Conservation (phyloP, 2,113 vertebrate species). For the Carassius gibelio region DNA sequence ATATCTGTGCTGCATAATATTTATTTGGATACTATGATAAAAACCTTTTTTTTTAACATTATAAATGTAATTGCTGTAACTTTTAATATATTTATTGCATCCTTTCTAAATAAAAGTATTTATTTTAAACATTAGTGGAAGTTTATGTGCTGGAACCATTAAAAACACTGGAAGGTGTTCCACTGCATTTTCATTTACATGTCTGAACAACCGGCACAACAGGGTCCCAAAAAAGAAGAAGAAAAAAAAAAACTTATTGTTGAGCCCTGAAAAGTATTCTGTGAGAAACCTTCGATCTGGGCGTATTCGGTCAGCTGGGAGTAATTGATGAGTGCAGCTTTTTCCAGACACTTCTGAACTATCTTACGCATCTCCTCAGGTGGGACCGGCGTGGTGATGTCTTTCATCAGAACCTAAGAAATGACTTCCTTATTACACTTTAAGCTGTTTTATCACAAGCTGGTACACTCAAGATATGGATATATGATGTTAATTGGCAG, state of each 20-base stretch:
- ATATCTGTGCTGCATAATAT: too few species aligned
- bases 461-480: background rate
- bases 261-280: background rate
- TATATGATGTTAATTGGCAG: constrained; percentile 1
- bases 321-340: constrained; percentile 95
- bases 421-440: background rate
- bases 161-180: background rate
- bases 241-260: background rate
- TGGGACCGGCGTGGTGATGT: constrained; percentile 91
- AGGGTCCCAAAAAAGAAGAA: too few species aligned
- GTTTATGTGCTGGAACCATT: background rate
- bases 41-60: background rate
- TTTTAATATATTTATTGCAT: background rate
- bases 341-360: constrained; percentile 91
- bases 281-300: constrained; percentile 87
- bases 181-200: background rate
- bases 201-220: background rate
- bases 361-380: constrained; percentile 94
- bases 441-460: background rate
- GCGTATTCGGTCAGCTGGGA: constrained; percentile 92
- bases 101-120: background rate
- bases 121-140: background rate
- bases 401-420: constrained; percentile 93
- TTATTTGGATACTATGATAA: too few species aligned
- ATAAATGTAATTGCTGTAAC: background rate